phyloP scores from a whole-genome alignment of 2,888 invertebrate species.

The Macrophya annulata region DNA sequence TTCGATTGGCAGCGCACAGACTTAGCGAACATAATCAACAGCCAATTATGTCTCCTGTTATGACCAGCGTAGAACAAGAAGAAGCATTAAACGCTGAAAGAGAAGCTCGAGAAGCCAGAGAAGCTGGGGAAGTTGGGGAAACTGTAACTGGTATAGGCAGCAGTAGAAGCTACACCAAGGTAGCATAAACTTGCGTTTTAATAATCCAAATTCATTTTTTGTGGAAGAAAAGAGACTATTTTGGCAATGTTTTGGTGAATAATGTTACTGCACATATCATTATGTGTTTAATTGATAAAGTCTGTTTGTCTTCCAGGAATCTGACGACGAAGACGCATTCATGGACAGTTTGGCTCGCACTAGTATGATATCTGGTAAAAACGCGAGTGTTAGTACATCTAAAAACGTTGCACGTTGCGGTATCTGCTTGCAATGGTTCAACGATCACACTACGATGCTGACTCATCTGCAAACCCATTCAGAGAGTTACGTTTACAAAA shows the following conservation, averaged over 20 bases:
- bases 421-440: constrained; percentile 73
- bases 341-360: constrained; percentile 63
- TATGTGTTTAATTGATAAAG: not conserved
- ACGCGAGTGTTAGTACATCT: constrained; percentile 61
- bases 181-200: constrained; percentile 51
- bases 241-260: not conserved
- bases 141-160: constrained; percentile 62
- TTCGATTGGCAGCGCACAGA: constrained; percentile 72
- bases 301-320: constrained; percentile 60
- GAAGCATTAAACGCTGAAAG: constrained; percentile 73
- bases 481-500: constrained; percentile 69
- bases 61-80: constrained; percentile 72
- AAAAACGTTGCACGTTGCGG: constrained; percentile 73
- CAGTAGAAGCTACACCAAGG: constrained; percentile 68
- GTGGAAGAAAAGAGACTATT: not conserved
- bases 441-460: constrained; percentile 73
- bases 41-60: constrained; percentile 67
- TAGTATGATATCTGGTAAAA: constrained; percentile 55
- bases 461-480: constrained; percentile 73
- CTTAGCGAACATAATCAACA: constrained; percentile 72
- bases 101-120: constrained; percentile 72
- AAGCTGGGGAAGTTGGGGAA: constrained; percentile 60
- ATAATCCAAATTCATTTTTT: not conserved
- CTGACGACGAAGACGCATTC: constrained; percentile 64
- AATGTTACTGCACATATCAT: not conserved